Conservation (phyloP, 1,140 invertebrate genomes). For the Diploscapter pachys region DNA sequence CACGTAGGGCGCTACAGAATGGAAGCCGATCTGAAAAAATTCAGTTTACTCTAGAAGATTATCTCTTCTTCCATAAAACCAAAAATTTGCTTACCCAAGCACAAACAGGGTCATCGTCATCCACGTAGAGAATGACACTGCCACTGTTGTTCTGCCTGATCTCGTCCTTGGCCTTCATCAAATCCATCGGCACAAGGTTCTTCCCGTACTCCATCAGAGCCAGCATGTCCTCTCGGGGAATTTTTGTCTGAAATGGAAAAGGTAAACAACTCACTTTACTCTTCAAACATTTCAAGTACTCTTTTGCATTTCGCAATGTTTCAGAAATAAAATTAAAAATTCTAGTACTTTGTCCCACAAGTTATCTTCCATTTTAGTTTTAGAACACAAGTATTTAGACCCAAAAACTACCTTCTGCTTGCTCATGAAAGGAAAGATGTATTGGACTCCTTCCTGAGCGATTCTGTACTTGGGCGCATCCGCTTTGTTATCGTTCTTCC, state of each 20-base stretch:
- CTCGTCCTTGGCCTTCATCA: constrained; percentile 7
- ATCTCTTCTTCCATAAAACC: neutral
- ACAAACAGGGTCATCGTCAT: constrained; percentile 34
- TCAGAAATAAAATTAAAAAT: too few relatives aligned
- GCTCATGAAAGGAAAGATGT: constrained; percentile 24
- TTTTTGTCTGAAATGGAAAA: constrained; percentile 10
- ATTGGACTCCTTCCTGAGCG: constrained; percentile 30
- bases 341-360: too few relatives aligned
- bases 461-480: constrained; percentile 25
- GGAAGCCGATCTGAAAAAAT: constrained; percentile 21
- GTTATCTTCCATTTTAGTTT: neutral
- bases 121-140: constrained; percentile 34
- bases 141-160: constrained; percentile 18
- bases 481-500: constrained; percentile 33
- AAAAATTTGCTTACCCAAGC: constrained; percentile 27
- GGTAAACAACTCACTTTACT: too few relatives aligned
- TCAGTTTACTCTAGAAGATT: too few relatives aligned
- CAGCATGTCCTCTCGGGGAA: constrained; percentile 30
- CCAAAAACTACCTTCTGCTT: constrained; percentile 26
- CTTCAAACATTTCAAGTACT: too few relatives aligned
- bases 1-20: constrained; percentile 38
- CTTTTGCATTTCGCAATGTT: too few relatives aligned
- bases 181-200: constrained; percentile 18
- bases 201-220: constrained; percentile 17
- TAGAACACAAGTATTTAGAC: constrained; percentile 1